phyloP scores from a whole-genome alignment of 92 coral and sea anemone genomes.

The Phymanthus crucifer region DNA sequence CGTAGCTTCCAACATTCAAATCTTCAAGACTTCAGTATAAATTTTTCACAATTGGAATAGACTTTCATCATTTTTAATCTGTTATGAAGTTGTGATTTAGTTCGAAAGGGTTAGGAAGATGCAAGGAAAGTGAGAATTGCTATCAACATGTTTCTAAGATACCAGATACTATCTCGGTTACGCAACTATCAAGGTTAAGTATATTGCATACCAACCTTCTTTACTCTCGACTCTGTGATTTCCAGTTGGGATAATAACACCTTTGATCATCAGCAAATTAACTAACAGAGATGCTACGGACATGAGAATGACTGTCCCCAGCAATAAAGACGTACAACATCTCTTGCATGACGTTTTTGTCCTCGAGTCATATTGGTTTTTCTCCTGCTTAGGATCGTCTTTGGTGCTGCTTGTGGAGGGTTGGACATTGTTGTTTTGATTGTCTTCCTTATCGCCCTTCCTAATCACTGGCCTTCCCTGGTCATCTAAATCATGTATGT shows the following conservation, averaged over 20 bases:
- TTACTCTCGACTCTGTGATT: neutral
- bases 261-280: conserved; percentile 19
- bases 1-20: too few species aligned
- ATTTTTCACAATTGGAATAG: too few species aligned
- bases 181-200: too few species aligned
- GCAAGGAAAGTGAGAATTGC: too few species aligned
- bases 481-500: conserved; percentile 5
- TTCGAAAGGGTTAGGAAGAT: too few species aligned
- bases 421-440: neutral
- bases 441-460: neutral
- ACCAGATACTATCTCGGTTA: too few species aligned
- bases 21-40: too few species aligned
- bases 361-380: neutral
- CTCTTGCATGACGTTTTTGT: neutral
- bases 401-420: neutral
- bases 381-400: neutral
- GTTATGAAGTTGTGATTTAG: too few species aligned
- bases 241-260: conserved; percentile 8
- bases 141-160: too few species aligned
- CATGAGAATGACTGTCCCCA: neutral
- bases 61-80: too few species aligned
- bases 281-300: conserved; percentile 15
- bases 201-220: neutral
- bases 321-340: neutral
- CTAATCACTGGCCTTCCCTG: neutral